A percentile compares a stretch with the other conserved stretches of the same genome.
phyloP scores from a whole-genome alignment of 2,113 vertebrate genomes.

The Mormoops blainvillei region DNA sequence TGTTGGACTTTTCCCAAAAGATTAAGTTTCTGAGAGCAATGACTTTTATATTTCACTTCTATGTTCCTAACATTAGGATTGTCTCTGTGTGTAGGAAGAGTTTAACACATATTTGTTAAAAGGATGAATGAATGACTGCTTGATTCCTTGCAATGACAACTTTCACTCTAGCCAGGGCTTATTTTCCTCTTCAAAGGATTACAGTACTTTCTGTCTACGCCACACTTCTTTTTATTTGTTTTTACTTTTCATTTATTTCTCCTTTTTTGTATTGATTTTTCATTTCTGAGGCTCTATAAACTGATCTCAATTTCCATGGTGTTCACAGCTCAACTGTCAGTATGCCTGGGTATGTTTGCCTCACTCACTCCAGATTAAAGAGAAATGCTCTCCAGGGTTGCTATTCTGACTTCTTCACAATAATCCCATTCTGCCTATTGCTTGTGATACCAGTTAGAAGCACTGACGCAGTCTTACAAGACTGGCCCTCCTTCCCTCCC shows the following conservation, averaged over 20 bases:
- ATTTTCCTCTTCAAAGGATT: background rate
- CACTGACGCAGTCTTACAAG: background rate
- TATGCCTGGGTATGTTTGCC: background rate
- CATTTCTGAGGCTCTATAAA: background rate
- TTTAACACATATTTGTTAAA: background rate
- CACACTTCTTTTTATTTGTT: background rate
- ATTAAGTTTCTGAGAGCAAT: background rate
- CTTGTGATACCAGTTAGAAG: background rate
- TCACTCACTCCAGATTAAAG: background rate
- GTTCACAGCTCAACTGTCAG: background rate
- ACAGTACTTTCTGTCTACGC: background rate
- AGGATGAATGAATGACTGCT: background rate
- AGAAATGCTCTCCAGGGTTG: background rate
- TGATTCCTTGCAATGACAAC: background rate
- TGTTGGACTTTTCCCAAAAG: background rate
- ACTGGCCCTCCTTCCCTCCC: fast-evolving
- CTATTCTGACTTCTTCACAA: background rate
- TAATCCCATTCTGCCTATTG: background rate
- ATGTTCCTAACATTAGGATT: background rate
- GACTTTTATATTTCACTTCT: background rate
- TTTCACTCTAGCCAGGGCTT: background rate
- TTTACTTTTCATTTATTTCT: background rate
- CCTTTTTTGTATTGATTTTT: background rate
- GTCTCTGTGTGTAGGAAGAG: background rate
- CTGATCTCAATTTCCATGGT: background rate